Base-by-base conservation (phyloP, 1,140 invertebrate species). In the Contarinia nasturtii region DNA sequence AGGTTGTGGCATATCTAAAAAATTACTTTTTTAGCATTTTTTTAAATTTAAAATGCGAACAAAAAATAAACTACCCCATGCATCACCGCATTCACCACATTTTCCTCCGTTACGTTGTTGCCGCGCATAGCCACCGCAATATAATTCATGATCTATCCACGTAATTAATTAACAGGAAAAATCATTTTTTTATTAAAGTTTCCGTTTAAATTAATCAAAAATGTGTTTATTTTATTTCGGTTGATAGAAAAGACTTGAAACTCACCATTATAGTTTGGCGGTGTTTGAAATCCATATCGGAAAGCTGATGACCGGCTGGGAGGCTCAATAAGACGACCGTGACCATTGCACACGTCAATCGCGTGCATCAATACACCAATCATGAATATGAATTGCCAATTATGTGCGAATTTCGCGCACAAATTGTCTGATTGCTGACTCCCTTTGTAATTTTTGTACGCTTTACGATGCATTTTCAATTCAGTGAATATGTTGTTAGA, bases 91-190 rank as follows among this genome's bases (percentile, higher is more conserved):
- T 22, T 89, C 77, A 3, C 88, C 87, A 58, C 88, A 92, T 60
- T 87, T 86, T 0, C 87, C 83, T 1, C 68, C 56, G 51, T 78
- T 79, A 15, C 52, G 67, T 78, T 82, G 85, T 55, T 87, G 84
- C 47, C 79, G 68, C 2, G 76, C 71, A 55, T 86, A 86, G 3
- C 88, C 88, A 2, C 88, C 88, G 60, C 89, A 93, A 62, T 82
- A 90, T 2, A 84, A 70, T 59, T 91, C 84, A 58, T 90, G 82
- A 58, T 93, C 89, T n/a, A n/a, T n/a, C n/a, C n/a, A n/a, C n/a
- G n/a, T n/a, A n/a, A n/a, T n/a, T n/a, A n/a, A n/a, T n/a, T n/a
- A n/a, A n/a, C n/a, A n/a, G n/a, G n/a, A n/a, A n/a, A n/a, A n/a
- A n/a, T n/a, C n/a, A n/a, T n/a, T n/a, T n/a, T n/a, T n/a, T n/a